phyloP scores from a whole-genome alignment of 2,113 vertebrate species.

The Vombatus ursinus region DNA sequence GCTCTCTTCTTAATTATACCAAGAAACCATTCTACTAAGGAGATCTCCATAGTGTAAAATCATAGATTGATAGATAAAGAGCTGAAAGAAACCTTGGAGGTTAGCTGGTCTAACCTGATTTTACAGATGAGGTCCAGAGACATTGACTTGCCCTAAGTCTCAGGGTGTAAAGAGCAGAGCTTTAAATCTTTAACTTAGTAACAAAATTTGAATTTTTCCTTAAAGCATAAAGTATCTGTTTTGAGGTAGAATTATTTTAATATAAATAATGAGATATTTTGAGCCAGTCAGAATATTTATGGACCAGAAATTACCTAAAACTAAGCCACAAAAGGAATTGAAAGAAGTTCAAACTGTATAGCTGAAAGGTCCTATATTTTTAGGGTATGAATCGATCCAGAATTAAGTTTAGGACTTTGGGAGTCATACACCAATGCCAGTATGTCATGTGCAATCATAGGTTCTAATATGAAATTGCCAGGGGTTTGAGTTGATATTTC shows the following conservation, averaged over 20 bases:
- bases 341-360: not conserved
- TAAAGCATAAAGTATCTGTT: slow-evolving; percentile 9
- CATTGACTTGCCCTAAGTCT: not conserved
- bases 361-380: not conserved
- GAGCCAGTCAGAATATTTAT: not conserved
- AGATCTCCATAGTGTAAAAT: not conserved
- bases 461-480: not conserved
- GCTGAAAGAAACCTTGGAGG: not conserved
- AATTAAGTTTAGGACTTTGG: not conserved
- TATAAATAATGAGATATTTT: not conserved
- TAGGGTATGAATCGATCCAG: not conserved
- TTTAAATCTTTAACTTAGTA: slow-evolving; percentile 26
- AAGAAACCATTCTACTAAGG: not conserved
- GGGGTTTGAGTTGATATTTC: not conserved
- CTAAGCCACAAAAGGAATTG: not conserved
- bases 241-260: slow-evolving; percentile 17
- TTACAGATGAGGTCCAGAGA: not conserved
- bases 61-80: not conserved
- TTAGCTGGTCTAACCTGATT: not conserved
- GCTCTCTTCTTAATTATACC: not conserved
- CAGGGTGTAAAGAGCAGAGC: not conserved
- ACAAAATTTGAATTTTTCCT: slow-evolving; percentile 17
- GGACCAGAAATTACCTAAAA: slow-evolving; percentile 9
- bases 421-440: not conserved
- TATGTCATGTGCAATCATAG: not conserved